Evolutionary conservation across 1,140 invertebrate species (phyloP), one percentile per base, ranked within the genome.

Genomic region (Plodia interpunctella): DNA sequence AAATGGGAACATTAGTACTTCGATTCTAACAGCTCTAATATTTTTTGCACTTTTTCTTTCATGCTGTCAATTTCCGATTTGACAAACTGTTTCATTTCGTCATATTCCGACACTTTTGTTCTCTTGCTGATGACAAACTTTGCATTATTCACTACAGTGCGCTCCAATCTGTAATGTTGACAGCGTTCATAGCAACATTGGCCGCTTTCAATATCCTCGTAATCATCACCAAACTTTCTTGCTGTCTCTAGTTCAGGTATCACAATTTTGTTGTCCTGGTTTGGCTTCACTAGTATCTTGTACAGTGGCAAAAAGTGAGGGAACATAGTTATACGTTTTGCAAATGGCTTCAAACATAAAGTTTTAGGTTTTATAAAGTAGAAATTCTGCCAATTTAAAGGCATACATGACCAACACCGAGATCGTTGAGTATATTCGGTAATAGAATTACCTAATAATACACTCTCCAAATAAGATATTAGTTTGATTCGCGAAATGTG

Each of bases 401-500:
- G 85, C 57, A 91, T 65, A 78, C 90, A 91, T 57, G 91, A 88
- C 77, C 82, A 86, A 32, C 83, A 87, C 64, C 82, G 65, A 10
- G 76, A 76, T 1, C 81, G 72, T 44, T 83, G 81, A 30, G 76
- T 65, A 66, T 81, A 80, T 5, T 90, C 77, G 52, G 77, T 59
- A n/a, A n/a, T n/a, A 9, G 80, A 75, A 65, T 91, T 91, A 2
- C 91, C 93, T 2, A 94, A 86, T 0, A 94, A 83, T 18, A 95
- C 91, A 50, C 91, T 91, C 84, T 97, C 95, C 38, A 95, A 92
- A 63, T 96, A 94, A 18, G 92, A 90, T 55, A 96, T 91, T 11
- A 96, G 77, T 74, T 92, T 92, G 0, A 95, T 91, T 53, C 94
- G 88, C 5, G 93, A 93, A 25, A 95, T 92, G 65, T 94, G 92